phyloP scores from a whole-genome alignment of 2,888 invertebrate species.

The Aelia acuminata region DNA sequence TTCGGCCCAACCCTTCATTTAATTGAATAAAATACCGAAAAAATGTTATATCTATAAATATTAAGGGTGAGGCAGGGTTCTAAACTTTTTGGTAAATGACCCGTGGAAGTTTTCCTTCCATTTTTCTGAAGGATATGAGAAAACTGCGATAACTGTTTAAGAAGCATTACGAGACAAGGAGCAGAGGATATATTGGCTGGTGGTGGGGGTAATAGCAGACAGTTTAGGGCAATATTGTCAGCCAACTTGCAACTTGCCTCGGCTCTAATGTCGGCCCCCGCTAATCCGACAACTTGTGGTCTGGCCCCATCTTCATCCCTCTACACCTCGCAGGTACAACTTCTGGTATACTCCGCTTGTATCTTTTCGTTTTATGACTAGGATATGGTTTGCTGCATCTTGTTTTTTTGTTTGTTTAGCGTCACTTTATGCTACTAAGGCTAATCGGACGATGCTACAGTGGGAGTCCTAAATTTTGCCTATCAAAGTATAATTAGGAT shows the following conservation, averaged over 20 bases:
- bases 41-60: neutral
- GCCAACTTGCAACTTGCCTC: slow-evolving; percentile 17
- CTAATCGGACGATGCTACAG: no score
- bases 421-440: no score
- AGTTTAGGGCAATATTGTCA: slow-evolving; percentile 45
- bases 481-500: no score
- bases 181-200: neutral
- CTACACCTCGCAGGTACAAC: neutral
- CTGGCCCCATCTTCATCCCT: neutral
- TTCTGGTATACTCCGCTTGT: neutral
- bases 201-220: neutral
- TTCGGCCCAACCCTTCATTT: no score
- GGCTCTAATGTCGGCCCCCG: slow-evolving; percentile 17
- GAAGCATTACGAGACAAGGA: neutral
- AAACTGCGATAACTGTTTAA: slow-evolving; percentile 37
- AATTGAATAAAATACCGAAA: neutral
- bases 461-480: no score
- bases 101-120: neutral
- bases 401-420: no score
- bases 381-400: no score
- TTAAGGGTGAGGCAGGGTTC: neutral
- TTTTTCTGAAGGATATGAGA: slow-evolving; percentile 9
- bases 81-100: neutral
- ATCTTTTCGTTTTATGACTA: no score
- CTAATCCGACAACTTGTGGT: neutral